A percentile compares a stretch with the other conserved stretches of the same genome.
Evolutionary conservation across 2,113 vertebrate genomes (phyloP).

Genomic region (Cathartes aura): DNA sequence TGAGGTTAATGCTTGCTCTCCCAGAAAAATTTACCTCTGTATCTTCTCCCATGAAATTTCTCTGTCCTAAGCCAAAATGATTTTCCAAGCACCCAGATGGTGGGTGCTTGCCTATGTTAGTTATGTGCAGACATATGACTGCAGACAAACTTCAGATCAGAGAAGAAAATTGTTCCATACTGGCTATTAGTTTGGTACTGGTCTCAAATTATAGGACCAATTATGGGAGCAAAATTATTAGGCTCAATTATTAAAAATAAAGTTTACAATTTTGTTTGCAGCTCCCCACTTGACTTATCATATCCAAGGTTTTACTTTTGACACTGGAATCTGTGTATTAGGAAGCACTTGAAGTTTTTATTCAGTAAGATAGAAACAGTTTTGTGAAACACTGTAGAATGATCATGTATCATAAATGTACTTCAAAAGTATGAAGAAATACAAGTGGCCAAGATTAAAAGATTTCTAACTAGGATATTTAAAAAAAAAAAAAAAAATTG

Average conservation of each 20-base stretch:
- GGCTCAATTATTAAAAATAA: background rate
- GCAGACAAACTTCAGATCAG: background rate
- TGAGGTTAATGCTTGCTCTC: background rate
- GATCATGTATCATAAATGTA: background rate
- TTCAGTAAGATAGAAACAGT: background rate
- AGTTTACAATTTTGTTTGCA: background rate
- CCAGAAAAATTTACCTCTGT: background rate
- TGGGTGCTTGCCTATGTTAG: background rate
- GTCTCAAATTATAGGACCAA: background rate
- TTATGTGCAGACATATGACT: background rate
- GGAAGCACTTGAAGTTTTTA: background rate
- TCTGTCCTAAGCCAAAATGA: background rate
- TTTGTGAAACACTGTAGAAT: background rate
- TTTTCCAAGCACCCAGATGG: background rate
- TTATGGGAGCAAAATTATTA: background rate
- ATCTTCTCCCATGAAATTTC: background rate
- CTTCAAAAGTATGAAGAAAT: background rate
- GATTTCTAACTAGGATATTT: background rate
- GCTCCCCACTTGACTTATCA: background rate
- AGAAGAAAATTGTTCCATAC: background rate
- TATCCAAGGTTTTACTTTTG: background rate
- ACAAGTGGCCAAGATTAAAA: background rate
- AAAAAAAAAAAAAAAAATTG: background rate
- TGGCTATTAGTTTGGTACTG: background rate
- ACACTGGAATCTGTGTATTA: background rate